A percentile compares a stretch with the other conserved stretches of the same genome.
phyloP scores from a whole-genome alignment of 2,113 vertebrate species.

The Sclerurus mexicanus region DNA sequence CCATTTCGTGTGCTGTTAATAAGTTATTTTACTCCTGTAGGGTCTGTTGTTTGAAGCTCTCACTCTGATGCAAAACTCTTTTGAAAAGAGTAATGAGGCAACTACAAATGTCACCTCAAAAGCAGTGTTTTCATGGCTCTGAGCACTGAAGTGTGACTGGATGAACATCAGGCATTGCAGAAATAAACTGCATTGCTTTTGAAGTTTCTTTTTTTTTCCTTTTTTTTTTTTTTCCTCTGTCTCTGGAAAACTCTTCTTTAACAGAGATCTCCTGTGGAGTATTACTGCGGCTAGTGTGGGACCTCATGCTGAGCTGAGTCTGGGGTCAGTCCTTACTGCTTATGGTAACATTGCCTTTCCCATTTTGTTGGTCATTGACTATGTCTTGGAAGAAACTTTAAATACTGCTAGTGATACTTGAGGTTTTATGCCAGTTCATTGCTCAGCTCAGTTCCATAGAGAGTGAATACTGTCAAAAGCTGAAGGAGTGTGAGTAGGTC shows the following conservation, averaged over 20 bases:
- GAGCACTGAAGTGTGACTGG: conserved; percentile 73
- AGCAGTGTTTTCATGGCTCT: conserved; percentile 70
- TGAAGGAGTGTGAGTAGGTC: not conserved
- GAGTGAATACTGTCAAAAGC: not conserved
- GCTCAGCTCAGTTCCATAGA: not conserved
- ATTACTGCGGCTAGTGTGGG: not conserved
- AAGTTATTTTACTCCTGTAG: conserved; percentile 50
- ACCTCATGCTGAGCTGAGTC: not conserved
- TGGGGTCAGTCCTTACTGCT: not conserved
- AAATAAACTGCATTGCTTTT: conserved; percentile 70
- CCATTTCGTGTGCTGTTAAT: conserved; percentile 52
- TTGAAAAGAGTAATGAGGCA: conserved; percentile 81
- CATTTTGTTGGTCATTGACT: not conserved
- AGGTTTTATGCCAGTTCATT: not conserved
- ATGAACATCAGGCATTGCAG: conserved; percentile 72
- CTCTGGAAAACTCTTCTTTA: conserved; percentile 22
- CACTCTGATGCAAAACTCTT: conserved; percentile 78
- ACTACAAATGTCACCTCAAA: conserved; percentile 74
- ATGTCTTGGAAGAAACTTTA: not conserved
- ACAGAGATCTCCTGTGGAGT: conserved; percentile 22
- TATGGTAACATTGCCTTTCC: not conserved
- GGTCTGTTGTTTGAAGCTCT: conserved; percentile 66
- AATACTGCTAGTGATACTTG: not conserved
- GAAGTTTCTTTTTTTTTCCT: not conserved
- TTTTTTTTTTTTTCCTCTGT: conserved; percentile 38